These are phyloP conservation scores for Drosophila melanica DNA, from an alignment of 1,140 invertebrate species.

Conservation along the genomic window DNA sequence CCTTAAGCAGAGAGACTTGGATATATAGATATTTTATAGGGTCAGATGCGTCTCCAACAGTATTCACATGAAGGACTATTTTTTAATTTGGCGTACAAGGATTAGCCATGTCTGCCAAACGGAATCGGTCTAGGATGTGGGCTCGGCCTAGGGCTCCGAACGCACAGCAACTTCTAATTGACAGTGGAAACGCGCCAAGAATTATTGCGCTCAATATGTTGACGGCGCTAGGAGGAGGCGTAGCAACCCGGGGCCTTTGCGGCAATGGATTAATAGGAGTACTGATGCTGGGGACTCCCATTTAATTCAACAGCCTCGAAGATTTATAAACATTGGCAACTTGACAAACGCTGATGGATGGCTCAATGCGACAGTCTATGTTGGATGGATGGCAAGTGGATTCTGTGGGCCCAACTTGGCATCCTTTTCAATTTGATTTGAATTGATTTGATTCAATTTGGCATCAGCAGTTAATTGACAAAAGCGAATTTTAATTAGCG, in stretches of 20 bases:
- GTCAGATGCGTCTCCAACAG: not conserved
- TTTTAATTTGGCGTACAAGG: slow-evolving; percentile 65
- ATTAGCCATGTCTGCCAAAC: slow-evolving; percentile 46
- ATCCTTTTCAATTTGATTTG: slow-evolving; percentile 17
- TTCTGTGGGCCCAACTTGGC: not conserved
- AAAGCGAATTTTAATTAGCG: slow-evolving; percentile 7
- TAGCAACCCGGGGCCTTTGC: not conserved
- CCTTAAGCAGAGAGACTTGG: too few species aligned
- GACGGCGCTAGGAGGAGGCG: slow-evolving; percentile 8
- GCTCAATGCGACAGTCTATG: slow-evolving; percentile 20
- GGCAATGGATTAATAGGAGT: not conserved
- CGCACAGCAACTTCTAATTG: slow-evolving; percentile 60
- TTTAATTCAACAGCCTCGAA: slow-evolving; percentile 68
- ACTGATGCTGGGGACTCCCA: not conserved
- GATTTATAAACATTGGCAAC: slow-evolving; percentile 58
- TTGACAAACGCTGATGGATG: slow-evolving; percentile 46
- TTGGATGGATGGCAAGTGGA: not conserved
- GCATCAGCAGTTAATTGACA: slow-evolving; percentile 6
- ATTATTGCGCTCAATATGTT: slow-evolving; percentile 64
- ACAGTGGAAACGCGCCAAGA: slow-evolving; percentile 64
- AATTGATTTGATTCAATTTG: slow-evolving; percentile 13
- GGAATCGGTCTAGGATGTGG: not conserved
- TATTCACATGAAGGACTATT: slow-evolving; percentile 11
- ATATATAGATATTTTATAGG: not conserved
- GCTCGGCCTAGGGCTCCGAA: slow-evolving; percentile 1